Conservation (phyloP, 2,113 vertebrate species). For the Gulo gulo region DNA sequence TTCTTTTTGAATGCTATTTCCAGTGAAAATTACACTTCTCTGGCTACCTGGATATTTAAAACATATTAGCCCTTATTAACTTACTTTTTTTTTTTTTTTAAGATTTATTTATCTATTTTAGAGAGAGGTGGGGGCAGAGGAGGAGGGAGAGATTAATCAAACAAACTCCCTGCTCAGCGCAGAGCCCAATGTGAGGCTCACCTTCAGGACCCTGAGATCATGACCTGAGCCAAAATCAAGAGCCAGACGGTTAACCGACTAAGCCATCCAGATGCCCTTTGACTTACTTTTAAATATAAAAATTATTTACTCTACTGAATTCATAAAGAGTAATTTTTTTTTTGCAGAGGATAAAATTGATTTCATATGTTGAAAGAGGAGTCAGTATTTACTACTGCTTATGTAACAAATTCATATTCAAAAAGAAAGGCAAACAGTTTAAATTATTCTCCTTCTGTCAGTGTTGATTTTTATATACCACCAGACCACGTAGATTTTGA, state of each 20-base stretch:
- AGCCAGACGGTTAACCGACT: not conserved
- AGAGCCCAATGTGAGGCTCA: not conserved
- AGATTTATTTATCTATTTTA: not conserved
- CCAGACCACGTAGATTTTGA: not conserved
- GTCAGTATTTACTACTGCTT: not conserved
- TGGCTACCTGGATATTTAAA: not conserved
- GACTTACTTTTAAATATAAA: not conserved
- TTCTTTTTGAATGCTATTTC: not conserved
- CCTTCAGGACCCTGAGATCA: not conserved
- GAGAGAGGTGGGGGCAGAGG: not conserved
- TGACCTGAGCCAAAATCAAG: not conserved
- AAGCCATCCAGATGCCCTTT: not conserved
- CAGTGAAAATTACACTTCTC: not conserved
- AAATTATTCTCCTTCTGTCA: not conserved
- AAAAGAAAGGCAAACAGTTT: not conserved
- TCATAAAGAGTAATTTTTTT: not conserved
- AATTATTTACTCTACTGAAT: not conserved
- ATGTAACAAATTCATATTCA: not conserved
- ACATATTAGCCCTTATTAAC: accelerated
- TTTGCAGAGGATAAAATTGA: not conserved
- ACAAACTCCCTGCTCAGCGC: not conserved
- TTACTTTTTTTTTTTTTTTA: not conserved
- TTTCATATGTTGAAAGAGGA: not conserved
- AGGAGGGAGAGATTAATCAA: not conserved
- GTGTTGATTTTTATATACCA: not conserved